Conservation (phyloP, 1,140 invertebrate genomes). For the Rhopalosiphum maidis region DNA sequence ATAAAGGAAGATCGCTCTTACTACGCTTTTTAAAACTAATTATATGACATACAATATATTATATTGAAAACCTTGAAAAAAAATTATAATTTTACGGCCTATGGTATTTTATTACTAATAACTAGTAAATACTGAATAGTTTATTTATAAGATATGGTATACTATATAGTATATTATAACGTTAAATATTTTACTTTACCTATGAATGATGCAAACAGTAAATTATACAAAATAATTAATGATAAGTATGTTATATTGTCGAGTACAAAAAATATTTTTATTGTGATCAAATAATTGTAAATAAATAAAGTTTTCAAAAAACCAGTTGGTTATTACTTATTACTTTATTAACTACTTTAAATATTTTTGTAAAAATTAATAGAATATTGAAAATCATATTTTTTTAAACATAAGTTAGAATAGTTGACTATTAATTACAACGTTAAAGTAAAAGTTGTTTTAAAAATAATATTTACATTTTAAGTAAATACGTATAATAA, state of each 20-base stretch:
- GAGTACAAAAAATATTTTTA: background rate
- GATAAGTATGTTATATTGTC: background rate
- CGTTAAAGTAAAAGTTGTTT: background rate
- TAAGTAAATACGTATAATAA: background rate
- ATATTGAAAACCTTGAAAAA: background rate
- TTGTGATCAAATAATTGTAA: background rate
- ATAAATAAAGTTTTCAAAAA: background rate
- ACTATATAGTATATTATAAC: too few relatives aligned
- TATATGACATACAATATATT: background rate
- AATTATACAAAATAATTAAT: background rate
- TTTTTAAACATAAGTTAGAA: too few relatives aligned
- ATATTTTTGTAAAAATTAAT: too few relatives aligned
- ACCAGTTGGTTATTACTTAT: too few relatives aligned
- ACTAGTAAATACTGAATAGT: background rate
- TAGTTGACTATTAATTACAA: too few relatives aligned
- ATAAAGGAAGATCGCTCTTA: background rate
- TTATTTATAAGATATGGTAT: background rate
- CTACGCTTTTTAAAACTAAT: background rate
- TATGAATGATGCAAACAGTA: background rate
- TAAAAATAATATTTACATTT: background rate
- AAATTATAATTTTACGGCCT: background rate
- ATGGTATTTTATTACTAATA: background rate
- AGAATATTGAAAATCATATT: too few relatives aligned
- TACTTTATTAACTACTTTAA: background rate
- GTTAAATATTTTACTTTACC: too few relatives aligned